phyloP scores from a whole-genome alignment of 2,888 invertebrate genomes.

The Oithona nana region DNA sequence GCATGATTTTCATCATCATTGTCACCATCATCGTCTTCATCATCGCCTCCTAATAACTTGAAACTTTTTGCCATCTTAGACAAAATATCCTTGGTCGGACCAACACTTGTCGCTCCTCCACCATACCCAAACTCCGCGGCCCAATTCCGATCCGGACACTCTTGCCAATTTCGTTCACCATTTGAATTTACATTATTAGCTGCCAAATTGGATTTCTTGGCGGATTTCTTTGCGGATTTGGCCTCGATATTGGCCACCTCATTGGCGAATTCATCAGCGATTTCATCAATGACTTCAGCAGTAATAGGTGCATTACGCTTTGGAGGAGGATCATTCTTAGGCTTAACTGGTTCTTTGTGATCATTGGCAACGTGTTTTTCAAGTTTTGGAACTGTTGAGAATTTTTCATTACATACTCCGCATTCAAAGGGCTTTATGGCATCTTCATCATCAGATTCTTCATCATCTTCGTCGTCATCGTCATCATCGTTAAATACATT shows the following conservation, averaged over 20 bases:
- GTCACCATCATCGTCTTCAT: not conserved
- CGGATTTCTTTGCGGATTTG: not conserved
- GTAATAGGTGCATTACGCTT: not conserved
- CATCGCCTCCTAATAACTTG: not conserved
- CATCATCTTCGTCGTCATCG: constrained; percentile 5
- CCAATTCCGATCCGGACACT: constrained; percentile 1
- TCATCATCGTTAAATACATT: not conserved
- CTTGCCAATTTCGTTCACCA: not conserved
- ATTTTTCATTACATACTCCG: not conserved
- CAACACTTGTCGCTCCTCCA: not conserved
- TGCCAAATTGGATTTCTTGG: too few relatives aligned
- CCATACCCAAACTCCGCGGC: constrained; percentile 3
- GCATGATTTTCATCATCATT: not conserved
- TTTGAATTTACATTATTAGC: not conserved
- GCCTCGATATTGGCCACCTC: not conserved
- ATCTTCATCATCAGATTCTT: not conserved
- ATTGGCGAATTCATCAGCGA: not conserved
- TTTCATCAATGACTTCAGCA: not conserved
- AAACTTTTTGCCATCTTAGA: not conserved
- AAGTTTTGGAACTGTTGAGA: not conserved
- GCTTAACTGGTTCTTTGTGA: not conserved
- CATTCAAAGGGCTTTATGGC: constrained; percentile 7
- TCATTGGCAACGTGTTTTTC: constrained; percentile 1
- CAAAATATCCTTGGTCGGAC: not conserved
- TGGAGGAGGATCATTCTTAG: not conserved